These are phyloP conservation scores for Acipenser transmontanus DNA, from an alignment of 2,797 vertebrate species.

Conservation along the genomic window DNA sequence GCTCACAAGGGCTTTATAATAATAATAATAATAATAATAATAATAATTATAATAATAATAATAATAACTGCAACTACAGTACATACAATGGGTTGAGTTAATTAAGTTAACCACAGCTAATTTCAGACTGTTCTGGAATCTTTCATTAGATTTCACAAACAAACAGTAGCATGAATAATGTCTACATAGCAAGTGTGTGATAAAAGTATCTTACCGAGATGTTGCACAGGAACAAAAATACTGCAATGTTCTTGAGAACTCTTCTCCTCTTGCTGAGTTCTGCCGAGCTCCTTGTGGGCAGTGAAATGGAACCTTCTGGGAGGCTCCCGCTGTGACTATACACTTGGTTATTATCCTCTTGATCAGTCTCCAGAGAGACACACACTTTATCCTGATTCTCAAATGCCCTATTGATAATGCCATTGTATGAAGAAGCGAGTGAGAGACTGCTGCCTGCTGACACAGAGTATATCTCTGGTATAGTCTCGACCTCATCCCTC, in stretches of 20 bases:
- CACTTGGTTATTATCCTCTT: conserved; percentile 37
- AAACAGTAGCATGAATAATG: too few species aligned
- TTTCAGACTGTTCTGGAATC: too few species aligned
- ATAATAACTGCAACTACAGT: too few species aligned
- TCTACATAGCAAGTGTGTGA: not conserved
- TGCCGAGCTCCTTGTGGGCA: conserved; percentile 17
- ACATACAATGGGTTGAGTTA: too few species aligned
- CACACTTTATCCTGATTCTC: conserved; percentile 36
- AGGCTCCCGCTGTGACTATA: conserved; percentile 39
- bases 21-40: too few species aligned
- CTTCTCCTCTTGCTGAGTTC: conserved; percentile 56
- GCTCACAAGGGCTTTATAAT: too few species aligned
- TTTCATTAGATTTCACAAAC: too few species aligned
- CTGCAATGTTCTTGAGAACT: conserved; percentile 79
- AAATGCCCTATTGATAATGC: conserved; percentile 56
- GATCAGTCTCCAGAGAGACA: conserved; percentile 40
- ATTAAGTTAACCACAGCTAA: too few species aligned
- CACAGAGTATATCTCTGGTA: conserved; percentile 71
- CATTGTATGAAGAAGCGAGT: conserved; percentile 50
- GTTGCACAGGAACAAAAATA: conserved; percentile 89
- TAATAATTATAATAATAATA: too few species aligned
- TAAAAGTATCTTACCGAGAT: conserved; percentile 73
- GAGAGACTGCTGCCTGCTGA: conserved; percentile 41
- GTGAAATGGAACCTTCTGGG: conserved; percentile 33
- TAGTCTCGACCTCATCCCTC: conserved; percentile 35